These are phyloP conservation scores for Hydrophis major DNA, from an alignment of 2,797 vertebrate species.

Conservation along the genomic window DNA sequence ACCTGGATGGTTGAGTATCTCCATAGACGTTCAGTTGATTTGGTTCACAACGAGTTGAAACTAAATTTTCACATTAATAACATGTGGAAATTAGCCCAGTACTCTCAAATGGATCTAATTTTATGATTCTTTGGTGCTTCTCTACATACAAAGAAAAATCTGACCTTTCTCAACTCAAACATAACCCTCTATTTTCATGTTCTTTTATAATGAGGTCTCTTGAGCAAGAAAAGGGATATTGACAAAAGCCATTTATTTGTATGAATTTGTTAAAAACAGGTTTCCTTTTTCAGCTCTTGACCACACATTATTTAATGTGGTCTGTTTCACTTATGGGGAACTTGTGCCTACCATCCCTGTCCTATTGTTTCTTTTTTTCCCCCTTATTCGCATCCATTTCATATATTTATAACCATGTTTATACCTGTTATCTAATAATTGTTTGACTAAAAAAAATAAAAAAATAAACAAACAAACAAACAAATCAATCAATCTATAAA, in stretches of 20 bases:
- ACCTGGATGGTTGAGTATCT: too few species aligned
- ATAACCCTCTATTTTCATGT: constrained; percentile 2
- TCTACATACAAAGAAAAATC: constrained; percentile 44
- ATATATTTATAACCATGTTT: too few species aligned
- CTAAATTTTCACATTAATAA: constrained; percentile 28
- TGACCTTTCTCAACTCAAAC: constrained; percentile 20
- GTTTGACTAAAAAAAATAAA: too few species aligned
- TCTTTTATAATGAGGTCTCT: background rate
- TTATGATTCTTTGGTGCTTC: constrained; percentile 31
- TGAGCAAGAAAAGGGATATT: background rate
- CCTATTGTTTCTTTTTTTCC: too few species aligned
- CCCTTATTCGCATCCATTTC: too few species aligned
- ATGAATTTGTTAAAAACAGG: background rate
- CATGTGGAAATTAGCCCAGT: constrained; percentile 29
- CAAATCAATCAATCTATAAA: too few species aligned
- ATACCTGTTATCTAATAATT: too few species aligned
- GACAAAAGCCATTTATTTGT: background rate
- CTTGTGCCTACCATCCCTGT: too few species aligned
- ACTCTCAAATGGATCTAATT: constrained; percentile 17
- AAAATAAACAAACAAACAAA: too few species aligned
- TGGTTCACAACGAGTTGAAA: constrained; percentile 26
- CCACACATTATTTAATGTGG: background rate
- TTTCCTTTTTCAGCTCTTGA: background rate
- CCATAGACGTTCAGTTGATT: background rate
- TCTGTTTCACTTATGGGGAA: background rate